A percentile compares a stretch with the other conserved stretches of the same genome.
These are phyloP conservation scores for Exocentrus adspersus DNA, from an alignment of 2,888 invertebrate species.

Conservation along the genomic window DNA sequence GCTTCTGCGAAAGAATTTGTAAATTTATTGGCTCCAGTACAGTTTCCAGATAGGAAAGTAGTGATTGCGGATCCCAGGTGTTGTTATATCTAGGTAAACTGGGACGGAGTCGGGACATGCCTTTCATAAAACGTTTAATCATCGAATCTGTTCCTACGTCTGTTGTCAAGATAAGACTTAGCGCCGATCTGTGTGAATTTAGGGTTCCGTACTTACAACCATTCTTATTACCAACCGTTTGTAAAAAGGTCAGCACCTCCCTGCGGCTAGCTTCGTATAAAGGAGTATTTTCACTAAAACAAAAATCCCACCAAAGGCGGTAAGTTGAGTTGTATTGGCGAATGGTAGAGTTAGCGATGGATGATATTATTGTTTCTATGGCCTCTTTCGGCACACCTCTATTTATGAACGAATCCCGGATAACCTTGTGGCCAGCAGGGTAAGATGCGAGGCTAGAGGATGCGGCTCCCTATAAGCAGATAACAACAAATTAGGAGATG, in stretches of 20 bases:
- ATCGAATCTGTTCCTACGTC: background rate
- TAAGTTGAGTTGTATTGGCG: constrained; percentile 40
- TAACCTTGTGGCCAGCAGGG: constrained; percentile 31
- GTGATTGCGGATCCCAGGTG: background rate
- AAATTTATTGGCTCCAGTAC: background rate
- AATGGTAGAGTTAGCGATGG: constrained; percentile 35
- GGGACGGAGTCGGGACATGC: background rate
- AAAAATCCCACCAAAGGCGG: constrained; percentile 42
- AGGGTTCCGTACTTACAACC: background rate
- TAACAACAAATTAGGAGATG: constrained; percentile 22
- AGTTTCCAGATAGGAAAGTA: background rate
- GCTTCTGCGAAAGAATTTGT: background rate
- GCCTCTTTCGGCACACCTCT: background rate
- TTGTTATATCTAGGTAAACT: background rate
- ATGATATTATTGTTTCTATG: constrained; percentile 35
- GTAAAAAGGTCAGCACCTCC: background rate
- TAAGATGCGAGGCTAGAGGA: constrained; percentile 26
- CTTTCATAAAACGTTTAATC: background rate
- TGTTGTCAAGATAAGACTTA: background rate
- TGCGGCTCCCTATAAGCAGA: constrained; percentile 26
- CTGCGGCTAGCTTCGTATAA: background rate
- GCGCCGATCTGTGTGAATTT: background rate
- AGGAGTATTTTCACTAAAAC: constrained; percentile 11
- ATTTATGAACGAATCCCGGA: constrained; percentile 24
- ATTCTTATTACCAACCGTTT: background rate